Percentiles rank a stretch among this genome's conserved stretches.
phyloP scores from a whole-genome alignment of 2,797 vertebrate species.

The Glyptemys insculpta region DNA sequence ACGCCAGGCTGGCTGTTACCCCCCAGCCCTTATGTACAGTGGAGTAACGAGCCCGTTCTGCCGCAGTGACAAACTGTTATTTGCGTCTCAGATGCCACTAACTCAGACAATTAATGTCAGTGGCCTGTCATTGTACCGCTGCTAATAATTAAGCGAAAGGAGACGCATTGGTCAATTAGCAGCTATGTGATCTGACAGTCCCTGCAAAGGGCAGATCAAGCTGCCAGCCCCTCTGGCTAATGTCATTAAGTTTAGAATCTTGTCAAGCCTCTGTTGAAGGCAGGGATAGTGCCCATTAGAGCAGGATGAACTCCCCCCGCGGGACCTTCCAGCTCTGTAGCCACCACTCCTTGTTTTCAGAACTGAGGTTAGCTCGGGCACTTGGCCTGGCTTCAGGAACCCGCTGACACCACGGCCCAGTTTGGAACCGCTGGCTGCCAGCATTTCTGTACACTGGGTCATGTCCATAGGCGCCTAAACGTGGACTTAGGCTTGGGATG shows the following conservation, averaged over 20 bases:
- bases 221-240: neutral
- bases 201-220: conserved; percentile 64
- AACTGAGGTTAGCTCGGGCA: accelerated
- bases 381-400: accelerated
- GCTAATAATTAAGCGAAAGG: conserved; percentile 64
- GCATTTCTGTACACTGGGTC: no score
- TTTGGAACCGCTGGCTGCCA: neutral
- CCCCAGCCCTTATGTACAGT: neutral
- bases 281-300: accelerated
- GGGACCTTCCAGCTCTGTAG: accelerated
- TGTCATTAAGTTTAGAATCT: neutral
- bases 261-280: neutral
- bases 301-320: neutral
- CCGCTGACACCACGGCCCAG: neutral
- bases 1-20: neutral
- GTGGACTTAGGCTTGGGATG: accelerated
- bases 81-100: conserved; percentile 65
- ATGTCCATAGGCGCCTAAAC: neutral
- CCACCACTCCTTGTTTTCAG: neutral
- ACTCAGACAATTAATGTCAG: conserved; percentile 80
- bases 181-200: conserved; percentile 74
- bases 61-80: conserved; percentile 35
- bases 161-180: conserved; percentile 74
- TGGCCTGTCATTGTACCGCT: conserved; percentile 60
- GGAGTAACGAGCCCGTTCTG: neutral